Evolutionary conservation across 2,797 vertebrate species (phyloP).

Genomic region (Sebastes goodei): DNA sequence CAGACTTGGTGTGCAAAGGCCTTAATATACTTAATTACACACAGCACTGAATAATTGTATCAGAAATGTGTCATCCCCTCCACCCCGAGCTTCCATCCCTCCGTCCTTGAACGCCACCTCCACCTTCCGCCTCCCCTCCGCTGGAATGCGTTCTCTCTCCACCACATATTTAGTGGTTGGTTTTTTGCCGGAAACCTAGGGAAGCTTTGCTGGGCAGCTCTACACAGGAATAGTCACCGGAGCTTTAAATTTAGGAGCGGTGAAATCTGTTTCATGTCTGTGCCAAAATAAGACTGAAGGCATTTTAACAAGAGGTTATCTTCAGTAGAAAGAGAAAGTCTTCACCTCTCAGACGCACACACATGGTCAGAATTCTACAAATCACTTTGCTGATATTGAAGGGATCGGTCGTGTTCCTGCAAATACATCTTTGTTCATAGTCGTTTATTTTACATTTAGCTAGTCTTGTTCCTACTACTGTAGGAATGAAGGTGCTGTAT

Average conservation of each 20-base stretch:
- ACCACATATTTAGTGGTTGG: conserved; percentile 46
- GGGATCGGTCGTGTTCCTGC: neutral
- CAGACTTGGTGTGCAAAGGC: neutral
- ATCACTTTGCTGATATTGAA: neutral
- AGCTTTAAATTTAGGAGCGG: conserved; percentile 39
- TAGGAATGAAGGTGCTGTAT: neutral
- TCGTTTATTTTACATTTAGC: neutral
- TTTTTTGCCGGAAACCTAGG: conserved; percentile 34
- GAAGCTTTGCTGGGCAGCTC: conserved; percentile 20
- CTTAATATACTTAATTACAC: neutral
- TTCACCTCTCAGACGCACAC: neutral
- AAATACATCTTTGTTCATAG: neutral
- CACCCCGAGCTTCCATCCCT: conserved; percentile 31
- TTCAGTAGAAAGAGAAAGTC: neutral
- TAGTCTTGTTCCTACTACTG: neutral
- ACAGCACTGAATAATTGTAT: neutral
- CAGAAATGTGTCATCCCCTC: neutral
- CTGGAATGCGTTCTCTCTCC: conserved; percentile 48
- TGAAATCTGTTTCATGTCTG: conserved; percentile 26
- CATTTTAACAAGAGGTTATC: conserved; percentile 30
- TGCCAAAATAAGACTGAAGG: conserved; percentile 18
- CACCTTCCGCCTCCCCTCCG: conserved; percentile 32
- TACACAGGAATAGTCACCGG: conserved; percentile 41
- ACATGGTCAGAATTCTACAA: neutral
- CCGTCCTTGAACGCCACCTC: conserved; percentile 39